These are phyloP conservation scores for Tigriopus californicus DNA, from an alignment of 2,888 invertebrate species.

Conservation along the genomic window DNA sequence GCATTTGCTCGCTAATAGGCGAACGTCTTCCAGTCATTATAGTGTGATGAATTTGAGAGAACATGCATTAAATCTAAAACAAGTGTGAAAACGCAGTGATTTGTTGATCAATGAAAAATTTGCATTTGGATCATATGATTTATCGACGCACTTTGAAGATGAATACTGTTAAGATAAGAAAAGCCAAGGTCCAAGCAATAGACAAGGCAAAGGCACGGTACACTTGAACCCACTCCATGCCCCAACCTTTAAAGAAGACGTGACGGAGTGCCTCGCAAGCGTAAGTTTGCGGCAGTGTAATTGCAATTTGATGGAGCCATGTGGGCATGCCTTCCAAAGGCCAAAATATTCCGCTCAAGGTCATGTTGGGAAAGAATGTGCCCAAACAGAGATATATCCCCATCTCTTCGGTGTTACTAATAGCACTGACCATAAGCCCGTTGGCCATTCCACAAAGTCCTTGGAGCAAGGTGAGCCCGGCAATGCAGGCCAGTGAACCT, in stretches of 20 bases:
- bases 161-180: conserved; percentile 15
- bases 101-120: no score
- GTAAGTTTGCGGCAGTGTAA: conserved; percentile 61
- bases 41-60: neutral
- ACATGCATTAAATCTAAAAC: no score
- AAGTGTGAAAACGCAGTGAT: no score
- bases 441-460: conserved; percentile 30
- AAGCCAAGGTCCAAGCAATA: conserved; percentile 50
- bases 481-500: conserved; percentile 27
- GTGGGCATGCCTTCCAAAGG: conserved; percentile 19
- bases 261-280: conserved; percentile 72
- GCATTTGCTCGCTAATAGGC: neutral
- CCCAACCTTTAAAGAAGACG: conserved; percentile 66
- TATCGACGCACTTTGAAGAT: conserved; percentile 2
- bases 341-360: conserved; percentile 45
- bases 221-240: conserved; percentile 45
- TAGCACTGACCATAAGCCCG: conserved; percentile 18
- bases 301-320: conserved; percentile 42
- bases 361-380: conserved; percentile 62
- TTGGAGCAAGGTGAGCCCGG: conserved; percentile 27
- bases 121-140: no score
- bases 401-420: conserved; percentile 56
- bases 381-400: conserved; percentile 70
- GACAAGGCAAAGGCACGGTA: conserved; percentile 64
- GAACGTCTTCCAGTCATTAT: neutral